These are phyloP conservation scores for Acanthopagrus latus DNA, from an alignment of 2,797 vertebrate genomes.

Conservation along the genomic window DNA sequence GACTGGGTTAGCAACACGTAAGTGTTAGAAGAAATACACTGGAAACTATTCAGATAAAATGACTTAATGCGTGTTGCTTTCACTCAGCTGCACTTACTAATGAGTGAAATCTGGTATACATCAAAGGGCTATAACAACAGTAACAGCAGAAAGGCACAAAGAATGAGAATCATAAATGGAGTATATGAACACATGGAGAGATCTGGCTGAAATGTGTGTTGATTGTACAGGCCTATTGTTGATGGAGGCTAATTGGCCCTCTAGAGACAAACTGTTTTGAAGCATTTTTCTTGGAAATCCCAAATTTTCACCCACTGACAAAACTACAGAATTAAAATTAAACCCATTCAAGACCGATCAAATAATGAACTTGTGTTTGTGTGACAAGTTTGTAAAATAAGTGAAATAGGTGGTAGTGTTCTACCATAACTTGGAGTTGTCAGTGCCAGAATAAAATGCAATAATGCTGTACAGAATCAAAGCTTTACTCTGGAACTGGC, in stretches of 20 bases:
- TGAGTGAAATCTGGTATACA: not conserved
- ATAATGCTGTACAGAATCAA: not conserved
- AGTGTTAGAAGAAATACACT: no score
- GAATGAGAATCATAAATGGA: not conserved
- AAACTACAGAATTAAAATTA: not conserved
- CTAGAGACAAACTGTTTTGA: not conserved
- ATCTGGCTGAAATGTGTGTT: not conserved
- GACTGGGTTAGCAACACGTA: not conserved
- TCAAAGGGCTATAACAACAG: not conserved
- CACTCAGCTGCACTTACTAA: constrained; percentile 8
- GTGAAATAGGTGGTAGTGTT: not conserved
- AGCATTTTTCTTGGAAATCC: not conserved
- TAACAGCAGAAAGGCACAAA: not conserved
- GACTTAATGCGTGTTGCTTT: not conserved
- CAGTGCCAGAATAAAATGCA: not conserved
- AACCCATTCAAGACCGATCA: not conserved
- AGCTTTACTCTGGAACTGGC: not conserved
- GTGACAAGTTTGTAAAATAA: not conserved
- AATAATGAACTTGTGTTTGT: not conserved
- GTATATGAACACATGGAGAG: not conserved
- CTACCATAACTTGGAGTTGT: no score
- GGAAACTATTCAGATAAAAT: not conserved
- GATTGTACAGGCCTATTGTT: no score
- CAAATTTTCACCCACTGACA: not conserved
- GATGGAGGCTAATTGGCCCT: not conserved